These are phyloP conservation scores for Watersipora subatra DNA, from an alignment of 1,140 invertebrate species.

Conservation along the genomic window DNA sequence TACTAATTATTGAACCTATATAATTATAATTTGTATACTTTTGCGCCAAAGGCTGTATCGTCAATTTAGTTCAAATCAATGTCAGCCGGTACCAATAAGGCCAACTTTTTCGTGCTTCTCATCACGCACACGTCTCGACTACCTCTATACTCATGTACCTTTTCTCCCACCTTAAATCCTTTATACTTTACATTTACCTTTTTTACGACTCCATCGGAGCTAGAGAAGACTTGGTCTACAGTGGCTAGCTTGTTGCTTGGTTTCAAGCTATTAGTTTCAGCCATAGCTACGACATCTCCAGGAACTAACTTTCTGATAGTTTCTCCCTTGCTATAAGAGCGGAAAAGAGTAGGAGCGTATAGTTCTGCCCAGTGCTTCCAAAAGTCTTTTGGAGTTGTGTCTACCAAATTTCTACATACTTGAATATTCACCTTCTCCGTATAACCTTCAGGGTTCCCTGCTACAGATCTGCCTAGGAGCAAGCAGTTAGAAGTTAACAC, in stretches of 20 bases:
- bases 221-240: neutral
- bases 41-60: too few relatives aligned
- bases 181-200: neutral
- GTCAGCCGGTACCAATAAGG: neutral
- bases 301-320: neutral
- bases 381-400: constrained; percentile 1
- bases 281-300: neutral
- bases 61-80: too few relatives aligned
- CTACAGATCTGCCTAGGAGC: neutral
- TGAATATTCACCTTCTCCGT: neutral
- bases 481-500: neutral
- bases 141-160: neutral
- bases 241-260: neutral
- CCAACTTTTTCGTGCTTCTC: neutral
- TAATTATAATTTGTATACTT: too few relatives aligned
- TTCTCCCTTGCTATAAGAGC: neutral
- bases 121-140: neutral
- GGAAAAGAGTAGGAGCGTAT: neutral
- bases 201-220: neutral
- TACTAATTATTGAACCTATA: too few relatives aligned
- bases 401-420: neutral
- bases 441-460: neutral
- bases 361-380: constrained; percentile 5
- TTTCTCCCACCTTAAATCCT: neutral
- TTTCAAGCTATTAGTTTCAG: neutral